Evolutionary conservation across 1,140 invertebrate genomes (phyloP).

Genomic region (Drosophila sucinea): DNA sequence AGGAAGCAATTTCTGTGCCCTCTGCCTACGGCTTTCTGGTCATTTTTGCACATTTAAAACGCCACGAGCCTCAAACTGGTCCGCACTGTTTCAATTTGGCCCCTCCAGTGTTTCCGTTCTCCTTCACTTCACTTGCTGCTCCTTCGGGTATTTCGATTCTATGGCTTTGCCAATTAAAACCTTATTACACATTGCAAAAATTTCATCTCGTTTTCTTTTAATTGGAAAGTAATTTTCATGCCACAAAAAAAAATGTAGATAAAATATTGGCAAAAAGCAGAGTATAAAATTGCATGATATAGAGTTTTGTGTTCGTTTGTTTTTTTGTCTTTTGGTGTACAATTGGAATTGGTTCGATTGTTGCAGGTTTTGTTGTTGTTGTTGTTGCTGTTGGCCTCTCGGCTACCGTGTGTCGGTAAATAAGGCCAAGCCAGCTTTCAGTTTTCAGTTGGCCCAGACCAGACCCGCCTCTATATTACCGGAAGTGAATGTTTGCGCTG

Average conservation of each 20-base stretch:
- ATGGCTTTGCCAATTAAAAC: conserved; percentile 14
- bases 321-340: neutral
- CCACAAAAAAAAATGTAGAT: neutral
- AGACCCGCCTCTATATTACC: conserved; percentile 23
- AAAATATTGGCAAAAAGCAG: neutral
- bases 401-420: neutral
- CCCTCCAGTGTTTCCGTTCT: conserved; percentile 52
- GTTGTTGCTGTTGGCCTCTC: no score
- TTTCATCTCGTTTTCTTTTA: neutral
- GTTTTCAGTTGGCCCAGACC: neutral
- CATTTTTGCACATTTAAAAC: conserved; percentile 65
- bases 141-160: conserved; percentile 15
- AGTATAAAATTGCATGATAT: neutral
- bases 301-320: neutral
- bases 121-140: conserved; percentile 16
- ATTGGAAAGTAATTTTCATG: neutral
- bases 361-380: neutral
- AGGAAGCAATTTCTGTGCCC: conserved; percentile 76
- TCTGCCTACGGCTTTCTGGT: conserved; percentile 53
- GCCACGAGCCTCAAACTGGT: conserved; percentile 45
- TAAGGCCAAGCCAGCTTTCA: neutral
- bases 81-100: conserved; percentile 64
- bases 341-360: conserved; percentile 20
- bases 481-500: conserved; percentile 54
- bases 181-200: neutral